Conservation (phyloP, 2,888 invertebrate species). For the Morinoia aosen region DNA sequence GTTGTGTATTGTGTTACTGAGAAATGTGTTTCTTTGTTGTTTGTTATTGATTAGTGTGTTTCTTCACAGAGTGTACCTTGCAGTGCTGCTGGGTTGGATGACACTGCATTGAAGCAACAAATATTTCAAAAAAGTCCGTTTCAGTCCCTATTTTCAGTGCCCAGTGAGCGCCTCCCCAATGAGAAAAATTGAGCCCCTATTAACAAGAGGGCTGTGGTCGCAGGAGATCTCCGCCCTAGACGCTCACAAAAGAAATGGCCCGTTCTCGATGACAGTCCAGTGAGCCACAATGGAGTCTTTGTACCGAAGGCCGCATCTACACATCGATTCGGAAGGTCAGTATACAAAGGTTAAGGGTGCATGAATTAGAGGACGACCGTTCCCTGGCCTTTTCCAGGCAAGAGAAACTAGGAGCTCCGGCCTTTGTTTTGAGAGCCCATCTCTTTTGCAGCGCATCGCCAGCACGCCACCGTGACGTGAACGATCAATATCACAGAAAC, state of each 20-base stretch:
- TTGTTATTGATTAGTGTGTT: too few relatives aligned
- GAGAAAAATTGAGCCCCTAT: neutral
- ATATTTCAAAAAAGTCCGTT: neutral
- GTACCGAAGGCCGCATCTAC: neutral
- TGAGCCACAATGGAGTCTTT: neutral
- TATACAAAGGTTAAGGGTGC: neutral
- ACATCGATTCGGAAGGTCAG: neutral
- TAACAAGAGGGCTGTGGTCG: neutral
- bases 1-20: neutral
- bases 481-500: neutral
- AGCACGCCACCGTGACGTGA: neutral
- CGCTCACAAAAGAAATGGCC: neutral
- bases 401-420: neutral
- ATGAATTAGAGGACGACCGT: neutral
- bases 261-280: neutral
- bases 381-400: neutral
- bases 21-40: too few relatives aligned
- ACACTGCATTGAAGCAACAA: neutral
- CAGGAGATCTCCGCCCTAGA: neutral
- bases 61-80: too few relatives aligned
- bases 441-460: neutral
- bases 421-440: conserved; percentile 1
- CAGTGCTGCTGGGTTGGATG: neutral
- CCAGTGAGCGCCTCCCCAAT: neutral
- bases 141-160: neutral